These are phyloP conservation scores for Plecturocebus donacophilus DNA, from an alignment of 2,113 vertebrate genomes.

Conservation along the genomic window DNA sequence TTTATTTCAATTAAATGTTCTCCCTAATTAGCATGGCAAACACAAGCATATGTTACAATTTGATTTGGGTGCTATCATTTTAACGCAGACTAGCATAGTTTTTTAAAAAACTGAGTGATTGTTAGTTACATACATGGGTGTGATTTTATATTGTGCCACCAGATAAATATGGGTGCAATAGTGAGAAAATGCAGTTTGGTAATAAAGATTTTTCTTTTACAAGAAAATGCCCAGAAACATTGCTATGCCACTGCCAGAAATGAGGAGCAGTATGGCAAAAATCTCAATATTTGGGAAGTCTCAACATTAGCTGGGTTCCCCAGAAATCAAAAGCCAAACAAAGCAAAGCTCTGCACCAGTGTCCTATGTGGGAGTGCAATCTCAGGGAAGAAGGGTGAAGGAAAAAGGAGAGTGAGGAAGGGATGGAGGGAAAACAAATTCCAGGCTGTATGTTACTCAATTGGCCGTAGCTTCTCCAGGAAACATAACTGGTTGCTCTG, in stretches of 20 bases:
- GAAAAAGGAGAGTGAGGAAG: background rate
- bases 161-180: background rate
- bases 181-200: background rate
- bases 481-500: background rate
- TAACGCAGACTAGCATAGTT: background rate
- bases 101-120: background rate
- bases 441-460: background rate
- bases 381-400: background rate
- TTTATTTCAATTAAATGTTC: background rate
- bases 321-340: background rate
- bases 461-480: background rate
- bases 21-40: background rate
- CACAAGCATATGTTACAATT: background rate
- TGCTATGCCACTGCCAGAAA: background rate
- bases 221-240: background rate
- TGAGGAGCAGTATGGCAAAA: background rate
- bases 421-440: background rate
- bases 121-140: background rate
- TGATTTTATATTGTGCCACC: conserved; percentile 2
- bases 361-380: background rate
- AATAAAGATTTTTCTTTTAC: background rate
- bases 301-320: background rate
- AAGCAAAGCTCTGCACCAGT: background rate
- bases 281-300: background rate
- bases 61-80: background rate